Conservation (phyloP, 2,888 invertebrate genomes). For the Agrenia bidenticulata region DNA sequence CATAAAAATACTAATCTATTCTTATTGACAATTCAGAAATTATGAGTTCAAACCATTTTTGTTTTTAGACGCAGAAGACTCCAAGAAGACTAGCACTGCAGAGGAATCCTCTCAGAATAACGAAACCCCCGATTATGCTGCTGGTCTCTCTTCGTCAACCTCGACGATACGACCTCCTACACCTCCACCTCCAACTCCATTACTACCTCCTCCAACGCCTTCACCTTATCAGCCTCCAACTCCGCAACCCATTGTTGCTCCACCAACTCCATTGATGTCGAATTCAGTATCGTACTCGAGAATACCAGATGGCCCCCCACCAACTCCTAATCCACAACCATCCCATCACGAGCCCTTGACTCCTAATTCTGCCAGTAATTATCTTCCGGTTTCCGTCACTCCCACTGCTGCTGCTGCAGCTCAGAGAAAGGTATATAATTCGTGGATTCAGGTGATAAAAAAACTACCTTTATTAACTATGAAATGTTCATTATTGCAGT, state of each 20-base stretch:
- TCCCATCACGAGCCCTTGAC: conserved; percentile 13
- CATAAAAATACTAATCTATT: not conserved
- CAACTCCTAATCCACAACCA: conserved; percentile 45
- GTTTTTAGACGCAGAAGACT: conserved; percentile 48
- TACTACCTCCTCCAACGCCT: conserved; percentile 54
- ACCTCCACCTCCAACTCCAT: conserved; percentile 54
- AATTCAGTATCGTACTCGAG: conserved; percentile 26
- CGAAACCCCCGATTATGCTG: conserved; percentile 79
- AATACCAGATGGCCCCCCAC: conserved; percentile 44
- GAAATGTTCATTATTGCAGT: conserved; percentile 16
- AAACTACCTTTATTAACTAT: conserved; percentile 1
- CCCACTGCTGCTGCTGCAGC: conserved; percentile 11
- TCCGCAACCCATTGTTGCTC: conserved; percentile 52
- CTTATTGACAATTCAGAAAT: not conserved
- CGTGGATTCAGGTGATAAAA: not conserved
- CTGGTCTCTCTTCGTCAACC: conserved; percentile 69
- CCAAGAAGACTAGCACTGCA: conserved; percentile 56
- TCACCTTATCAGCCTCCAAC: conserved; percentile 54
- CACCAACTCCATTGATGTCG: conserved; percentile 41
- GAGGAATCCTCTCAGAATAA: conserved; percentile 48
- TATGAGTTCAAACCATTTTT: not conserved
- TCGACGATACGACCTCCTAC: conserved; percentile 56
- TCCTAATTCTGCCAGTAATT: conserved; percentile 1
- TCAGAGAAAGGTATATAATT: conserved; percentile 22
- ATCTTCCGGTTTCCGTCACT: conserved; percentile 17